Evolutionary conservation across 2,113 vertebrate species (phyloP).

Genomic region (Pterophyllum scalare): DNA sequence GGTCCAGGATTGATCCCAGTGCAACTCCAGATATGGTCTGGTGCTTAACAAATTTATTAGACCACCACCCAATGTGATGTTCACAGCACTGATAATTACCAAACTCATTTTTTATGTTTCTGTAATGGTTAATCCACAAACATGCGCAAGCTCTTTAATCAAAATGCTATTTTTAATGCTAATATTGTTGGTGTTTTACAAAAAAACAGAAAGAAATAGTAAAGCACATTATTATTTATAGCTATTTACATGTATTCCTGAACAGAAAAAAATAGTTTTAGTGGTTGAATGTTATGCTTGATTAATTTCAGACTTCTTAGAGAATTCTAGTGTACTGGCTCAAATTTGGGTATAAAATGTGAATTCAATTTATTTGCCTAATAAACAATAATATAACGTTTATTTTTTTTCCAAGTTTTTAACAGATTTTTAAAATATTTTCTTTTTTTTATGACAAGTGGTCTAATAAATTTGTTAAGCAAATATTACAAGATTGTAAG

Average conservation of each 20-base stretch:
- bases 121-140: not conserved
- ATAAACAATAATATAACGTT: not conserved
- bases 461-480: conserved; percentile 11
- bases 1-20: conserved; percentile 3
- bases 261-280: not conserved
- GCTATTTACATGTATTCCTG: not conserved
- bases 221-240: not conserved
- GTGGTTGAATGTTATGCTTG: not conserved
- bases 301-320: not conserved
- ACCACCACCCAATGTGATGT: not conserved
- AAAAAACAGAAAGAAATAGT: not conserved
- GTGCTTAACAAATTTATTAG: not conserved
- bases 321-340: not conserved
- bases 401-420: not conserved
- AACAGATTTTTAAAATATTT: not conserved
- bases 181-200: not conserved
- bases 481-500: not conserved
- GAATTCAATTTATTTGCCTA: not conserved
- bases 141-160: not conserved
- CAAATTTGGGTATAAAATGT: not conserved
- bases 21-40: not conserved
- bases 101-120: not conserved
- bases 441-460: not conserved
- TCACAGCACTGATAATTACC: not conserved
- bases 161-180: not conserved